Conservation (phyloP, 2,113 vertebrate species). For the Nanorana parkeri region DNA sequence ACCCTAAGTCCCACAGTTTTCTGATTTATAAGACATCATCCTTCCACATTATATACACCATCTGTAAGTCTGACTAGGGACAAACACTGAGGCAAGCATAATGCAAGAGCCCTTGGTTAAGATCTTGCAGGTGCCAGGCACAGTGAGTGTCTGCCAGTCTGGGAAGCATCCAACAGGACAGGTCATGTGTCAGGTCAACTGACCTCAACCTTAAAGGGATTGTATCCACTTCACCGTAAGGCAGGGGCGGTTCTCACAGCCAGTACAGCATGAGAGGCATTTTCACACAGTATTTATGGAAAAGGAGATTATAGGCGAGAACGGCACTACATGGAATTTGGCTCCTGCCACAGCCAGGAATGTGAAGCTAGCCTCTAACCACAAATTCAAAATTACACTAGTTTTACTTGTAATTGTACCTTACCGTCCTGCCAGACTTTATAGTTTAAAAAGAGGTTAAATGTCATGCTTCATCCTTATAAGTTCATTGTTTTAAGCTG, state of each 20-base stretch:
- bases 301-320: slow-evolving; percentile 27
- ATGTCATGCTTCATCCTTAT: too few relatives aligned
- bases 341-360: slow-evolving; percentile 31
- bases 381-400: background rate
- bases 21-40: too few relatives aligned
- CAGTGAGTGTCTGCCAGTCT: slow-evolving; percentile 56
- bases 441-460: background rate
- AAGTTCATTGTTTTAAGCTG: too few relatives aligned
- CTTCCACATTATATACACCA: too few relatives aligned
- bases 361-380: slow-evolving; percentile 63
- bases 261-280: slow-evolving; percentile 70
- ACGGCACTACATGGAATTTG: slow-evolving; percentile 18
- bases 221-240: slow-evolving; percentile 74
- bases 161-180: slow-evolving; percentile 59
- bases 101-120: background rate
- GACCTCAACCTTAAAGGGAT: slow-evolving; percentile 71
- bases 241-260: slow-evolving; percentile 71
- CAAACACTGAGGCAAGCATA: background rate
- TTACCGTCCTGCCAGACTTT: background rate
- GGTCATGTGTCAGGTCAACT: slow-evolving; percentile 69
- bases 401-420: background rate
- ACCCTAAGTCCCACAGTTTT: too few relatives aligned
- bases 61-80: background rate
- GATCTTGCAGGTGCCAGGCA: slow-evolving; percentile 19
- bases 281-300: slow-evolving; percentile 77